Percentiles rank a stretch among this genome's conserved stretches.
Conservation (phyloP, 2,888 invertebrate species). For the Diarsia dahlii region DNA sequence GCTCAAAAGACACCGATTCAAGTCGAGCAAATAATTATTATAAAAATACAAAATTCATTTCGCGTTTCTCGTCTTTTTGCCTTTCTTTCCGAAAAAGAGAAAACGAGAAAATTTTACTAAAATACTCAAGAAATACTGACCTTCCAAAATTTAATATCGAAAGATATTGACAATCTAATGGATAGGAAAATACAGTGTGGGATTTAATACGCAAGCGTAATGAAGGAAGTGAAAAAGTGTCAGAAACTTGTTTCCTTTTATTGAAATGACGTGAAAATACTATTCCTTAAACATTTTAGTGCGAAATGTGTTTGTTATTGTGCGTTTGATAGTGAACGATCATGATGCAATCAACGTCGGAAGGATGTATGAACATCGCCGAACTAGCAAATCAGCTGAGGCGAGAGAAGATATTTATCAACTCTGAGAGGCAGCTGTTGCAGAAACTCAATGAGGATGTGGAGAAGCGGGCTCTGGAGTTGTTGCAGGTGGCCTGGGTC, state of each 20-base stretch:
- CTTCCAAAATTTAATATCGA: constrained; percentile 44
- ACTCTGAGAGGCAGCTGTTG: constrained; percentile 95
- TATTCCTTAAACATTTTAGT: constrained; percentile 66
- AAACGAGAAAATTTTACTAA: constrained; percentile 54
- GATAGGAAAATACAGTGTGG: constrained; percentile 30
- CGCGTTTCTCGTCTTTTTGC: constrained; percentile 63
- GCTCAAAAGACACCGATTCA: constrained; percentile 43
- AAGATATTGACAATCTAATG: constrained; percentile 46
- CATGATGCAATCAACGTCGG: constrained; percentile 88
- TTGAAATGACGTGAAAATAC: constrained; percentile 77
- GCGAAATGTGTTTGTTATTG: constrained; percentile 72
- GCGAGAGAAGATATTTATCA: constrained; percentile 96
- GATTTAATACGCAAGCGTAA: constrained; percentile 49
- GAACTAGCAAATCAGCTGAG: constrained; percentile 92
- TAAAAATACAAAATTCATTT: constrained; percentile 57
- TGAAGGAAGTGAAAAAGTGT: constrained; percentile 72
- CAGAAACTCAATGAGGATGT: constrained; percentile 94
- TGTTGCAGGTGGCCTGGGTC: constrained; percentile 95
- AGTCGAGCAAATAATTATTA: constrained; percentile 25
- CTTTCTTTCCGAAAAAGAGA: constrained; percentile 67
- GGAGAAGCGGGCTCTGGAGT: constrained; percentile 88
- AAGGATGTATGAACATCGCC: constrained; percentile 88
- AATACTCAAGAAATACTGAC: constrained; percentile 39
- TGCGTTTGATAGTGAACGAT: constrained; percentile 70
- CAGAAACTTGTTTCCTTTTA: constrained; percentile 73